These are phyloP conservation scores for Prunella strophiata DNA, from an alignment of 2,797 vertebrate genomes.

Conservation along the genomic window DNA sequence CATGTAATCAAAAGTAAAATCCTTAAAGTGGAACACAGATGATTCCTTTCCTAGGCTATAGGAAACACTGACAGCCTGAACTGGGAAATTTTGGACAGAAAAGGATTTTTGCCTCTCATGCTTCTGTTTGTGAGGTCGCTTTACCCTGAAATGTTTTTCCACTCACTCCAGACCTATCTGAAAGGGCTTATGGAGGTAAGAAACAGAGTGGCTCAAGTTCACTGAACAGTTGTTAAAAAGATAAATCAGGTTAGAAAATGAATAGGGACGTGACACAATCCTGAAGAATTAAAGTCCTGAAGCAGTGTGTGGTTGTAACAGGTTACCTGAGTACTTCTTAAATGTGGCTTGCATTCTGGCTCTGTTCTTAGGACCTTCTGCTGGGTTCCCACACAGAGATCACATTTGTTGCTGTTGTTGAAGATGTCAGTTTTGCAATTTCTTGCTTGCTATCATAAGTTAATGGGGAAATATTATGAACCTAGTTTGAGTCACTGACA, in stretches of 20 bases:
- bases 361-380: not conserved
- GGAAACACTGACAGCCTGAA: not conserved
- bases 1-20: not conserved
- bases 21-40: not conserved
- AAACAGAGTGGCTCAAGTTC: not conserved
- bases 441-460: not conserved
- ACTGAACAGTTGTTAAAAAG: not conserved
- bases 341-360: not conserved
- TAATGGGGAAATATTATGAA: not conserved
- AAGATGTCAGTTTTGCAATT: not conserved
- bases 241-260: not conserved
- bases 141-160: not conserved
- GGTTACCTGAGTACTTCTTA: not conserved
- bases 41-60: not conserved
- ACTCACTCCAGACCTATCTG: not conserved
- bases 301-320: not conserved
- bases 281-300: not conserved
- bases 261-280: accelerated
- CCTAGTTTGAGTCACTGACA: not conserved
- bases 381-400: not conserved
- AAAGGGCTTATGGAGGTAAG: not conserved
- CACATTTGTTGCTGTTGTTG: not conserved
- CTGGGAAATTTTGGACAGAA: not conserved
- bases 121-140: not conserved
- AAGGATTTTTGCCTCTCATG: not conserved